Evolutionary conservation across 2,888 invertebrate species (phyloP).

Genomic region (Synanthedon formicaeformis): DNA sequence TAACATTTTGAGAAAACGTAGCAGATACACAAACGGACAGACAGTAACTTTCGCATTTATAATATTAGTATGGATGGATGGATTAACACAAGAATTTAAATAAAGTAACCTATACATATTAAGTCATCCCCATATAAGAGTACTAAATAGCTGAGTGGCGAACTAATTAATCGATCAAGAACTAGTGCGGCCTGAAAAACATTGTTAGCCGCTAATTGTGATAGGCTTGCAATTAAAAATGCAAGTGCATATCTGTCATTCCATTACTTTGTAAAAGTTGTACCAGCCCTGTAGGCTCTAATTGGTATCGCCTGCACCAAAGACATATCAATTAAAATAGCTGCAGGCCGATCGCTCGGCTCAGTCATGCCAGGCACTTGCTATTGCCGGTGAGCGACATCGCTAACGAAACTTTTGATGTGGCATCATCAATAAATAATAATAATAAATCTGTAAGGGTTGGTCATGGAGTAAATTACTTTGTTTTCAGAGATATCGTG

Average conservation of each 20-base stretch:
- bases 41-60: too few relatives aligned
- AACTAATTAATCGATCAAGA: not conserved
- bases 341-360: constrained; percentile 13
- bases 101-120: not conserved
- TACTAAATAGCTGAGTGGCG: not conserved
- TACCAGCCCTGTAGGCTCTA: not conserved
- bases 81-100: too few relatives aligned
- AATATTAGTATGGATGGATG: too few relatives aligned
- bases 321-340: constrained; percentile 66
- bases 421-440: constrained; percentile 3
- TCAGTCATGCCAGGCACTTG: constrained; percentile 24
- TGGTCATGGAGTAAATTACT: too few relatives aligned
- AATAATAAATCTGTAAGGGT: too few relatives aligned
- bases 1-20: too few relatives aligned
- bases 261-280: not conserved
- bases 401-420: constrained; percentile 8
- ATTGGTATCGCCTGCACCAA: constrained; percentile 9
- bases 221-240: not conserved
- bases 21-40: too few relatives aligned
- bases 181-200: not conserved
- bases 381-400: constrained; percentile 6
- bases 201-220: not conserved
- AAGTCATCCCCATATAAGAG: not conserved
- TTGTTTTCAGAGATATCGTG: too few relatives aligned
- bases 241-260: not conserved